phyloP scores from a whole-genome alignment of 2,113 vertebrate species.

The Paradisaea rubra region DNA sequence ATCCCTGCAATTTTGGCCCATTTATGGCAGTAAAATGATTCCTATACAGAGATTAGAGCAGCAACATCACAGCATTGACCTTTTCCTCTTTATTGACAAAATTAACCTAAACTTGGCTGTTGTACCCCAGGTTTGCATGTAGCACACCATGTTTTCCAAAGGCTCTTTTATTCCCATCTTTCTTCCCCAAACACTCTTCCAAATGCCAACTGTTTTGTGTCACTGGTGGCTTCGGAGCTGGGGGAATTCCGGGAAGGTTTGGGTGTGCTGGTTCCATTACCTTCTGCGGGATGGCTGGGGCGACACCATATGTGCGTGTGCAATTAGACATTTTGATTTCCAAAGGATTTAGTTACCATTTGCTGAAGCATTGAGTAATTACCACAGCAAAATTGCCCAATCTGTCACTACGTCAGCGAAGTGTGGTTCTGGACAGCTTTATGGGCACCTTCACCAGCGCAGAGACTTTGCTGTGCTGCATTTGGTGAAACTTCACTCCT shows the following conservation, averaged over 20 bases:
- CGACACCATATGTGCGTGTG: conserved; percentile 54
- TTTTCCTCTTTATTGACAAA: neutral
- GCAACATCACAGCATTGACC: neutral
- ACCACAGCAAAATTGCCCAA: conserved; percentile 65
- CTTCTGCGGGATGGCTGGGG: conserved; percentile 41
- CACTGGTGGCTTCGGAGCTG: neutral
- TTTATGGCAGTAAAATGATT: neutral
- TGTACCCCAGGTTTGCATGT: accelerated
- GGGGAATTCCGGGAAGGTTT: conserved; percentile 33
- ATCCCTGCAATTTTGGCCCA: neutral
- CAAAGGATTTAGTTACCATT: conserved; percentile 70
- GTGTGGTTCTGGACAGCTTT: conserved; percentile 63
- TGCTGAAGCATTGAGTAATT: conserved; percentile 74
- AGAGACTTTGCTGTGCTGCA: neutral
- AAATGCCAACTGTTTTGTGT: neutral
- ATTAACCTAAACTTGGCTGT: neutral
- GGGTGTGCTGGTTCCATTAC: conserved; percentile 59
- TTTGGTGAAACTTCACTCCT: neutral
- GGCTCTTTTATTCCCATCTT: neutral
- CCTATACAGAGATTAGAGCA: neutral
- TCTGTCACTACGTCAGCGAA: conserved; percentile 62
- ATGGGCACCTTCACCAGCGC: conserved; percentile 39
- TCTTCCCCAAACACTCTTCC: neutral
- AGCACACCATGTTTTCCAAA: accelerated
- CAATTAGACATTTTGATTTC: conserved; percentile 70